phyloP scores from a whole-genome alignment of 2,113 vertebrate species.

The Vulpes ferrilata region DNA sequence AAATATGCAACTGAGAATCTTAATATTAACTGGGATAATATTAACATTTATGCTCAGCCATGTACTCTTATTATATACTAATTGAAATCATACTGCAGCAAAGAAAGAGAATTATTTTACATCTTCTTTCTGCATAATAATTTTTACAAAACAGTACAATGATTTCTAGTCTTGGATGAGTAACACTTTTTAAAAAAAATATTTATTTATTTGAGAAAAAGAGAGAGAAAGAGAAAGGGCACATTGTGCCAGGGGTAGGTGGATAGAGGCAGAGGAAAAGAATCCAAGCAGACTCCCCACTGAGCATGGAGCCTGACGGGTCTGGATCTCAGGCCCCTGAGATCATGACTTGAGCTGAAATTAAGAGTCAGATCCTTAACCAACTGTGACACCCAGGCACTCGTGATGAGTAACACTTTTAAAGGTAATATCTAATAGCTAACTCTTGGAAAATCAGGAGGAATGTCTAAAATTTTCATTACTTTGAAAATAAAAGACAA shows the following conservation, averaged over 20 bases:
- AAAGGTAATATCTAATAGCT: constrained; percentile 38
- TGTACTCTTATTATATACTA: not conserved
- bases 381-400: not conserved
- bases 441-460: not conserved
- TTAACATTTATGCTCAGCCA: not conserved
- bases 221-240: not conserved
- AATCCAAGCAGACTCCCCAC: not conserved
- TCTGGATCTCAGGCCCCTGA: not conserved
- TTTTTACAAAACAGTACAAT: not conserved
- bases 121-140: not conserved
- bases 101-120: not conserved
- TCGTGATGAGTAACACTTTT: not conserved
- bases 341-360: not conserved
- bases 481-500: not conserved
- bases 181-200: not conserved
- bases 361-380: not conserved
- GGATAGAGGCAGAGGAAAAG: not conserved
- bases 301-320: not conserved
- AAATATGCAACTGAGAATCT: not conserved
- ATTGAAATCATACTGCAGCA: not conserved
- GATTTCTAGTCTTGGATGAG: not conserved
- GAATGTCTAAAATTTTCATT: not conserved
- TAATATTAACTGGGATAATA: not conserved
- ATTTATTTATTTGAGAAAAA: not conserved
- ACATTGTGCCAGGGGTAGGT: not conserved